Base-by-base conservation (phyloP, 2,888 invertebrate species). In the Cinara cedri region DNA sequence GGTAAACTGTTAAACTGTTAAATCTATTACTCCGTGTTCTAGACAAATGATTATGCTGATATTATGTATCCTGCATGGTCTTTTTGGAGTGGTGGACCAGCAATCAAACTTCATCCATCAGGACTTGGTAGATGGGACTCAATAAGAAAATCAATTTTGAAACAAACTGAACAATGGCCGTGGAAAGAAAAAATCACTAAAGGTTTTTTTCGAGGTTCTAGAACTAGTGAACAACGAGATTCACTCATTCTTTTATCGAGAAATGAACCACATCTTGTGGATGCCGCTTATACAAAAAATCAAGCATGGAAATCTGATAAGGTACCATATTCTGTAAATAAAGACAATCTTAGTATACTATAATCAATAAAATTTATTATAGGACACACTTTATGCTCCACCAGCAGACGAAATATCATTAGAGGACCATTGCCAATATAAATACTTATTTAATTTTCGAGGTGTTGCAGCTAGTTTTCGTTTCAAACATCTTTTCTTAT, bases 71-170 rank as follows among this genome's bases (percentile, higher is more conserved):
- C 98, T 1, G 94, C 97, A 0, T 98, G 98, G 98, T 92, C 96
- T 57, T 98, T 98, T 86, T 97, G 97, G 97, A 96, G 96, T 87
- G 98, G 98, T 42, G 98, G 98, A 0, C 98, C 98, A 16, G 97
- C 98, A 0, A 97, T 98, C 83, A 90, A 92, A 54, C 87, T 97
- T 13, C 97, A 97, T 87, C 98, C 98, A 0, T 92, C 90, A 75
- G 98, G 98, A 24, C 90, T 98, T 82, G 98, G 97, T 0, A 88
- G 96, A 60, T 98, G 98, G 98, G 97, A 97, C 86, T 86, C 90
- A 83, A 93, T 94, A 85, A 88, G 96, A 80, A 87, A 89, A 81
- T 89, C 91, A 11, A 89, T 97, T 81, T 88, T 90, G 70, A 87
- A 88, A 83, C 91, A 91, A 46, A 89, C 91, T 11, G 86, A 89